phyloP scores from a whole-genome alignment of 2,797 vertebrate species.

The Atherinosoma microstoma region DNA sequence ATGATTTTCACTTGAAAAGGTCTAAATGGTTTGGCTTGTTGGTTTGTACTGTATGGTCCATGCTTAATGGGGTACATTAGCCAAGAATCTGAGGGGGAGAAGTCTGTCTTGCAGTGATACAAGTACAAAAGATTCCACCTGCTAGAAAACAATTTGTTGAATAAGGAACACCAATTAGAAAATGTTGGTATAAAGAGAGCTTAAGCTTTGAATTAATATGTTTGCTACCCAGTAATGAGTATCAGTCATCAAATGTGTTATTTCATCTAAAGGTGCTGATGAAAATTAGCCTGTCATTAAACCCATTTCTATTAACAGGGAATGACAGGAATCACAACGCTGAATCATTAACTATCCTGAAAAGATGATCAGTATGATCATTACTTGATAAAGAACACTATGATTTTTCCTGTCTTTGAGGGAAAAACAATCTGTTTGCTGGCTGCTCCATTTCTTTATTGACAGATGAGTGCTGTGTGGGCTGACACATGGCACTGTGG shows the following conservation, averaged over 20 bases:
- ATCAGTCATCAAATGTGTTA: not conserved
- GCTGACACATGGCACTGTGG: slow-evolving; percentile 31
- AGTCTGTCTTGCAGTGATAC: not conserved
- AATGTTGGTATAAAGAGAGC: not conserved
- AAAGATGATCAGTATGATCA: not conserved
- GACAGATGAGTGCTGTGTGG: slow-evolving; percentile 25
- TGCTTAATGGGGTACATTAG: not conserved
- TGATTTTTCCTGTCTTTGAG: not conserved
- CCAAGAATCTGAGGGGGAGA: not conserved
- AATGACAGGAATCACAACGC: not conserved
- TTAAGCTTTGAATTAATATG: not conserved
- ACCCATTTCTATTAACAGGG: too few relatives aligned
- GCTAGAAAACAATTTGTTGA: not conserved
- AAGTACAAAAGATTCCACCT: not conserved
- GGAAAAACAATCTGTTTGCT: not conserved
- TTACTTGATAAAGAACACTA: not conserved
- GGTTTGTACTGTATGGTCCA: not conserved
- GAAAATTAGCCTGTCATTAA: too few relatives aligned
- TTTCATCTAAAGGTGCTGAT: not conserved
- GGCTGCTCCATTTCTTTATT: slow-evolving; percentile 2
- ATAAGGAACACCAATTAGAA: not conserved
- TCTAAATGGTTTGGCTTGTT: not conserved
- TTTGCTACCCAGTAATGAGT: not conserved
- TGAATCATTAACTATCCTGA: not conserved
- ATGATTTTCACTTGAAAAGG: not conserved